Base-by-base conservation (phyloP, 1,140 invertebrate genomes). In the Condylostylus longicornis region DNA sequence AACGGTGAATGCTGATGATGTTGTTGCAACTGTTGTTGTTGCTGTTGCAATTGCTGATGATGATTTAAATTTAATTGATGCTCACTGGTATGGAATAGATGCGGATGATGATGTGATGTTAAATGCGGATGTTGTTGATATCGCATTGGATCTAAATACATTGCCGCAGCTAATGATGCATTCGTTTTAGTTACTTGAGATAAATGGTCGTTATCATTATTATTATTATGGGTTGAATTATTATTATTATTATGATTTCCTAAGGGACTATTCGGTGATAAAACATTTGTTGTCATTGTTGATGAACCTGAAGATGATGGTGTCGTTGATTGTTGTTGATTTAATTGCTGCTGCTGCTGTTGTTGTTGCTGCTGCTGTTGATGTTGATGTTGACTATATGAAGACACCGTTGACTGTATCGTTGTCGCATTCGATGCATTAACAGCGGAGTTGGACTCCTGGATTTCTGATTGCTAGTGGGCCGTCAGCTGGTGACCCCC, bases 401-500 rank as follows among this genome's bases (percentile, higher is more conserved):
- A 54, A 58, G 54, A 54, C n/a, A n/a, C n/a, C 29, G 13, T 13
- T 17, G 29, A 31, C 15, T 7, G 5, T 6, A 31, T 17, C 10
- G 29, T 31, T 13, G 12, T 28, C 17, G 35, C 35, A 55, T 55
- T 56, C 39, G 55, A 56, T 50, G 52, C 52, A 56, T 53, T 50
- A 52, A 53, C 53, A 53, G 53, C 56, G 56, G 55, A 58, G 54
- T 59, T 61, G 54, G 58, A 61, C 57, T 61, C 58, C 58, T 61
- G 58, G 58, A 58, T 56, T 58, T 61, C 77, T 72, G 77, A 78
- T 75, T 79, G 79, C 80, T 85, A 87, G 80, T 88, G 83, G 50
- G 82, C 82, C 65, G 82, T 74, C 43, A 86, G 67, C 60, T 82
- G 82, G 53, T 88, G 83, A 46, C 71, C 70, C 51, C 44, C 49